Base-by-base conservation (phyloP, 2,888 invertebrate genomes). In the Patella depressa region DNA sequence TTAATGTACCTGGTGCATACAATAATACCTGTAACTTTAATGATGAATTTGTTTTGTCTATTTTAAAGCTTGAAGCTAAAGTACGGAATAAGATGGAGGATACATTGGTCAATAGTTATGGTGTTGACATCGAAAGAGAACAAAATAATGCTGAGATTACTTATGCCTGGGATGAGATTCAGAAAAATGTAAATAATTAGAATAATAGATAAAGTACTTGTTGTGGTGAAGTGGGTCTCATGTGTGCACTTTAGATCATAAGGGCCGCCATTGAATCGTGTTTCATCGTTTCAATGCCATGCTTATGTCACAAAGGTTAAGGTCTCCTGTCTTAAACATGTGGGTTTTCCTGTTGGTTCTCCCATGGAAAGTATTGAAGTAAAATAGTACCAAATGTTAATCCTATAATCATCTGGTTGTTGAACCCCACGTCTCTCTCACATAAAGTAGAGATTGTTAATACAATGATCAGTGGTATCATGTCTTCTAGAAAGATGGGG, bases 101-200 rank as follows among this genome's bases (percentile, higher is more conserved):
- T 14, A 84, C 81, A 55, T 76, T 87, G 3, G 81, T 77, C 53
- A 79, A 86, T 45, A 78, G 83, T 53, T 86, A 86, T 72, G 85
- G 85, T 24, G 79, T 85, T 11, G 71, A 82, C 54, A 45, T 78
- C 3, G 59, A 79, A 73, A 78, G 69, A 71, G 81, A 71, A 34
- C 71, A 29, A 17, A 72, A 19, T 69, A 82, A 87, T 45, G 19
- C 71, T 7, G 80, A 82, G n/a, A 80, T 88, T 34, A 87, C 88
- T 2, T 73, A 74, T 11, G 83, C 85, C 45, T 88, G 88, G 87
- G 85, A 88, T 78, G 77, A 74, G 55, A 83, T 87, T 34, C 88
- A 87, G 78, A 80, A 81, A 78, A 78, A 78, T 53, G 88, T 88
- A 80, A 77, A 83, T 76, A 73, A 15, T 59, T 7, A 57, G 1